Evolutionary conservation across 2,888 invertebrate species (phyloP), one percentile per base, ranked within the genome.

Genomic region (Adelognathus sp.): DNA sequence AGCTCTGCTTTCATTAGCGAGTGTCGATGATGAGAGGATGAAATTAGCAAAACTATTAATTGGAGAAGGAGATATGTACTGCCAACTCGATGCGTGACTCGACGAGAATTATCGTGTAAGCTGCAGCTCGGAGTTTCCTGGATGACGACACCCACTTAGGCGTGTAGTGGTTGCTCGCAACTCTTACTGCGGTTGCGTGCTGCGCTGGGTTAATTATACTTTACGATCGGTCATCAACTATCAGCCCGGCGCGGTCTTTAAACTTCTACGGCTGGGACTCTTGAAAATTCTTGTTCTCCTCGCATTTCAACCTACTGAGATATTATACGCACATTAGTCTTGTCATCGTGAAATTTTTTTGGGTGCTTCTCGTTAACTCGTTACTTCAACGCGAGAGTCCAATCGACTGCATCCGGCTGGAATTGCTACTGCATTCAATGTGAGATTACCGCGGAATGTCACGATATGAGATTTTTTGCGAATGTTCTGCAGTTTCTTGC

Each of bases 181-280:
- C 44, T 46, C 50, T 36, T 60, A 39, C 52, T 39, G 60, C 74
- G 66, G 56, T 75, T 44, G 75, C 75, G 75, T 70, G 76, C 70
- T 18, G 41, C n/a, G n/a, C 69, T 64, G 76, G 63, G 58, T 76
- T 76, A 76, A 76, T 76, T 76, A 76, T 64, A 70, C 69, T 76
- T 76, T 64, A 76, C 76, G 76, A 76, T 76, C 70, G 76, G 76
- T 76, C 76, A 70, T 76, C 70, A 70, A 70, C 63, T 58, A 76
- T 76, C 70, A 70, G 69, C 70, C 50, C 36, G 61, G 24, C 63
- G 63, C 61, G 76, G 63, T 76, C 76, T 70, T 70, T 64, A 76
- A 75, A 76, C 76, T 56, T 36, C 56, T n/a, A 6, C 50, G 14
- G 16, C 44, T 16, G 24, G 21, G 16, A 33, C 41, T 61, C 75